Conservation (phyloP, 1,140 invertebrate species). For the Ctenoplectra terminalis region DNA sequence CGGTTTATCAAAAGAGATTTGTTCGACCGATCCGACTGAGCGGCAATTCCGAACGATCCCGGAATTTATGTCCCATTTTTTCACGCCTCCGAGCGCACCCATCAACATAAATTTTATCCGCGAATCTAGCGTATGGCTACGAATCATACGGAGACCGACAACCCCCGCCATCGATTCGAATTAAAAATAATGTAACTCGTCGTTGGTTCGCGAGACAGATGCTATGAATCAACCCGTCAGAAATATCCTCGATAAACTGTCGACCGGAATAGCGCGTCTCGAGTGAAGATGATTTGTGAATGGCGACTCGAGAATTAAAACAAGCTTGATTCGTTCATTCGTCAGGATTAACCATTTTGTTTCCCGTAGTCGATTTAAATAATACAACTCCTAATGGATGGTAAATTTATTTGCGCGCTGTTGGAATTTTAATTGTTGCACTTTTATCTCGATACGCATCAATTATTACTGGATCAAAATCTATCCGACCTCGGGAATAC, state of each 20-base stretch:
- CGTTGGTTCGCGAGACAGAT: not conserved
- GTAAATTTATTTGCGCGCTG: too few species aligned
- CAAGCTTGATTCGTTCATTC: not conserved
- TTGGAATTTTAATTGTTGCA: too few species aligned
- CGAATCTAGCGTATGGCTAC: conserved; percentile 12
- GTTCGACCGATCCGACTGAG: not conserved
- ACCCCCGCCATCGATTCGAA: conserved; percentile 33
- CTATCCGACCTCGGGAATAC: too few species aligned
- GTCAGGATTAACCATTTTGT: not conserved
- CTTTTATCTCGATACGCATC: too few species aligned
- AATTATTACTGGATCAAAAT: too few species aligned
- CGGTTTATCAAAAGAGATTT: conserved; percentile 34
- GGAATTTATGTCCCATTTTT: conserved; percentile 50
- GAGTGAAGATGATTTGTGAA: not conserved
- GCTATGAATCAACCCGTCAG: conserved; percentile 51
- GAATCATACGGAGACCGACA: conserved; percentile 50
- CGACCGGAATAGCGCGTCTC: not conserved
- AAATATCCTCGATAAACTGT: conserved; percentile 32
- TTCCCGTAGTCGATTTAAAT: not conserved
- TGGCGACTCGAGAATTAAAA: not conserved
- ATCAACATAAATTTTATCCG: conserved; percentile 34
- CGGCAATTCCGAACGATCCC: not conserved
- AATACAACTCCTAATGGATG: not conserved
- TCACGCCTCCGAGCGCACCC: not conserved
- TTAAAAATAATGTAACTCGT: conserved; percentile 62